Evolutionary conservation across 2,888 invertebrate genomes (phyloP).

Genomic region (Tachina fera): DNA sequence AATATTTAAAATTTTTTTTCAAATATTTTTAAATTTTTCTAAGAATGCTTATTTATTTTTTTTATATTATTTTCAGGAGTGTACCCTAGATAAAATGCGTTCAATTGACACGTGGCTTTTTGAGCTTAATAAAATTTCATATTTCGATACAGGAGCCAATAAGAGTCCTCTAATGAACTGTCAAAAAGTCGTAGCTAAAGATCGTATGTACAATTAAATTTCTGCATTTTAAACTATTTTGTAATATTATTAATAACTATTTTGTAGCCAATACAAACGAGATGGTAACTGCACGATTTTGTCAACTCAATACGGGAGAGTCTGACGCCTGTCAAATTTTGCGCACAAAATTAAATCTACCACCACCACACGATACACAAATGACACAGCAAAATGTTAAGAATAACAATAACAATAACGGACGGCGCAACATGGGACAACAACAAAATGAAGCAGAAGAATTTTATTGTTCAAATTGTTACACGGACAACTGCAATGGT

Average conservation of each 20-base stretch:
- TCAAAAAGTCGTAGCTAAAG: constrained; percentile 82
- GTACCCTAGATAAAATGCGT: constrained; percentile 80
- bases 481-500: constrained; percentile 79
- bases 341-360: constrained; percentile 75
- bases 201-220: constrained; percentile 77
- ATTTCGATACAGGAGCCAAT: constrained; percentile 77
- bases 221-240: neutral
- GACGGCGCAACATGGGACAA: constrained; percentile 49
- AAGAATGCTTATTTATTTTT: neutral
- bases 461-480: constrained; percentile 81
- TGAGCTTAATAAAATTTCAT: constrained; percentile 82
- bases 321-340: constrained; percentile 81
- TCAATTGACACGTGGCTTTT: constrained; percentile 81
- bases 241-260: neutral
- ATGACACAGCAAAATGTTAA: constrained; percentile 51
- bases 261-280: constrained; percentile 74
- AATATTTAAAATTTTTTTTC: neutral
- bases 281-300: constrained; percentile 81
- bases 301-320: constrained; percentile 81
- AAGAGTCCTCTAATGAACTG: constrained; percentile 82
- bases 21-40: too few species aligned
- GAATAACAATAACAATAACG: constrained; percentile 52
- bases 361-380: constrained; percentile 52
- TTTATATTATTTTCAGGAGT: constrained; percentile 76
- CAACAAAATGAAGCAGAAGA: constrained; percentile 73